A percentile compares a stretch with the other conserved stretches of the same genome.
These are phyloP conservation scores for Sebastes schlegelii DNA, from an alignment of 2,113 vertebrate genomes.

Conservation along the genomic window DNA sequence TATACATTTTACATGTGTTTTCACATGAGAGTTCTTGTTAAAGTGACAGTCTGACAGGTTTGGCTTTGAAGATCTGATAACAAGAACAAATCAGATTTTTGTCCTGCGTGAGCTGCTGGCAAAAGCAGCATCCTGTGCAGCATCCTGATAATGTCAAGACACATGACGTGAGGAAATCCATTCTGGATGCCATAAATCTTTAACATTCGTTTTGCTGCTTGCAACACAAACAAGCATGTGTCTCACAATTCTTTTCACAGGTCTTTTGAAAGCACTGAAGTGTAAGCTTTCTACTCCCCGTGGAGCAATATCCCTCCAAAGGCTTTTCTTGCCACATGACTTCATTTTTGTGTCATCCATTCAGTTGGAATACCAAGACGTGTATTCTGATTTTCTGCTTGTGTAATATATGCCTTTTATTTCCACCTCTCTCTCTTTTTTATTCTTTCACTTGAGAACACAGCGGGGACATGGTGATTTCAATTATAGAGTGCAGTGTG, in stretches of 20 bases:
- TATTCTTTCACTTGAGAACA: constrained; percentile 24
- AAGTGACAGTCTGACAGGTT: not conserved
- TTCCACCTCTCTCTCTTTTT: not conserved
- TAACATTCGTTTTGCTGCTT: constrained; percentile 47
- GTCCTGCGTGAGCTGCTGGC: not conserved
- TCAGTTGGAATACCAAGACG: constrained; percentile 37
- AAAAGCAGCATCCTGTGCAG: constrained; percentile 9
- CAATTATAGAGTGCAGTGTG: constrained; percentile 61
- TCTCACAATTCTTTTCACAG: constrained; percentile 44
- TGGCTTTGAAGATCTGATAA: constrained; percentile 25
- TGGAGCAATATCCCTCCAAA: constrained; percentile 24
- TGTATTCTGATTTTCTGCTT: constrained; percentile 34
- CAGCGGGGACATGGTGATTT: constrained; percentile 41
- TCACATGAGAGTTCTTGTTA: constrained; percentile 8
- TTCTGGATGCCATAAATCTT: constrained; percentile 46
- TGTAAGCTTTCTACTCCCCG: constrained; percentile 24
- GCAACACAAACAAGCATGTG: constrained; percentile 39
- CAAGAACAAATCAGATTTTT: constrained; percentile 16
- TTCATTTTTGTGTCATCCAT: constrained; percentile 44
- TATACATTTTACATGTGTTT: not conserved
- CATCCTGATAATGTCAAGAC: constrained; percentile 38
- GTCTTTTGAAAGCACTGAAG: constrained; percentile 49
- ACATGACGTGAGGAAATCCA: constrained; percentile 33
- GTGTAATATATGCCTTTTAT: constrained; percentile 39
- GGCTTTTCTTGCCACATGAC: constrained; percentile 39